Percentiles rank a stretch among this genome's conserved stretches.
These are phyloP conservation scores for Bombus impatiens DNA, from an alignment of 1,140 invertebrate species.

Conservation along the genomic window DNA sequence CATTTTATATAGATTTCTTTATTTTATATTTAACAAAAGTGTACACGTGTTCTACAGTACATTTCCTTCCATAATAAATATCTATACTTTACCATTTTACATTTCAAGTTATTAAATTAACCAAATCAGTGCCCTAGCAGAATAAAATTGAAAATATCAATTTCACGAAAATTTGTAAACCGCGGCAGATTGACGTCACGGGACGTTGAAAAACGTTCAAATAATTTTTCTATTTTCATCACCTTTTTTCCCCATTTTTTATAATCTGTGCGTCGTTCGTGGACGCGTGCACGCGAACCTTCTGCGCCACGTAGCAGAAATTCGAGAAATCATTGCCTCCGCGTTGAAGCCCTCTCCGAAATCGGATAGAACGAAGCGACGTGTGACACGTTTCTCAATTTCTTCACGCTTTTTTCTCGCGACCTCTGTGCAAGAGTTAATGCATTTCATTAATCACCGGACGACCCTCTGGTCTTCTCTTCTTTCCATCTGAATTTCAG, in stretches of 20 bases:
- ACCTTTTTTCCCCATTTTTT: background rate
- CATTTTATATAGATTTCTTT: no score
- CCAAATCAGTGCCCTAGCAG: background rate
- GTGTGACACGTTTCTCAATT: slow-evolving; percentile 53
- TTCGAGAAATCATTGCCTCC: slow-evolving; percentile 30
- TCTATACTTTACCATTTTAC: no score
- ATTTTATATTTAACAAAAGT: no score
- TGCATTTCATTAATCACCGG: slow-evolving; percentile 74
- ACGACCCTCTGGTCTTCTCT: slow-evolving; percentile 40
- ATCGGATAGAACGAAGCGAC: slow-evolving; percentile 17
- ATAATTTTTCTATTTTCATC: background rate
- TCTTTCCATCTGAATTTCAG: slow-evolving; percentile 8
- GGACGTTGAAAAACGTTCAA: background rate
- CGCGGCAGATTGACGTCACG: background rate
- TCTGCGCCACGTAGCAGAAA: slow-evolving; percentile 11
- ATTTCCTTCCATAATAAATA: no score
- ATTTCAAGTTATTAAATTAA: background rate
- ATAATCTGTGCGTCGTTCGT: background rate
- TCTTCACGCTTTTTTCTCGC: slow-evolving; percentile 29
- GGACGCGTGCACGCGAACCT: background rate
- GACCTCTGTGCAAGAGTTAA: slow-evolving; percentile 54
- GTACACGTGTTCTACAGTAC: no score
- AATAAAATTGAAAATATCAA: background rate
- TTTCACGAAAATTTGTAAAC: background rate
- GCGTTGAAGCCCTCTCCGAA: slow-evolving; percentile 11